These are phyloP conservation scores for Lycodopsis pacificus DNA, from an alignment of 2,797 vertebrate species.

Conservation along the genomic window DNA sequence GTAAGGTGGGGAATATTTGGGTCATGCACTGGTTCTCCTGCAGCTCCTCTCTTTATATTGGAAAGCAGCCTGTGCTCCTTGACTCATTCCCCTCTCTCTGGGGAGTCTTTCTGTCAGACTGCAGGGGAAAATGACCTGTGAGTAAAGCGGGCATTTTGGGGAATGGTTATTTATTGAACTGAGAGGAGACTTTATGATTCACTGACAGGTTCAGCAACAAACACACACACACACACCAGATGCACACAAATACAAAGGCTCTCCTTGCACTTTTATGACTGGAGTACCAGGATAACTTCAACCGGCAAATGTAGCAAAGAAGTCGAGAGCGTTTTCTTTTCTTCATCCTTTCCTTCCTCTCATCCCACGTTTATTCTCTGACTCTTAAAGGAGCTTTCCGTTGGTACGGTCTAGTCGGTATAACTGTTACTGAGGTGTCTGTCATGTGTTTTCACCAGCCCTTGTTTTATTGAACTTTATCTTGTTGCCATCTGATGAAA, in stretches of 20 bases:
- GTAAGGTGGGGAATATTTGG: conserved; percentile 45
- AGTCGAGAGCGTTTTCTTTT: conserved; percentile 25
- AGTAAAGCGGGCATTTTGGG: conserved; percentile 69
- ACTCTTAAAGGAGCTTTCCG: conserved; percentile 40
- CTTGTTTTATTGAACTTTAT: conserved; percentile 36
- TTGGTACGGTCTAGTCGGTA: conserved; percentile 24
- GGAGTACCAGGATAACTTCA: conserved; percentile 30
- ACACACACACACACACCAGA: conserved; percentile 17
- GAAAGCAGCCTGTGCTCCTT: conserved; percentile 58
- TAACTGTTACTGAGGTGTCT: conserved; percentile 18
- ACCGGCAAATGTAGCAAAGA: conserved; percentile 18
- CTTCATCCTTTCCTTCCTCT: conserved; percentile 27
- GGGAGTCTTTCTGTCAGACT: conserved; percentile 72
- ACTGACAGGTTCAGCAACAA: conserved; percentile 60
- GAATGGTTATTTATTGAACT: conserved; percentile 75
- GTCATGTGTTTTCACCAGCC: conserved; percentile 23
- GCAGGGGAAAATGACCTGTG: conserved; percentile 75
- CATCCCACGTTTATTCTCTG: conserved; percentile 22
- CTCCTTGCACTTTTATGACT: conserved; percentile 15
- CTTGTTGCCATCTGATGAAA: conserved; percentile 37
- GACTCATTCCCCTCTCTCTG: conserved; percentile 68
- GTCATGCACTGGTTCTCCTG: conserved; percentile 41
- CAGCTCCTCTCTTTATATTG: conserved; percentile 49
- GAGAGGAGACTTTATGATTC: conserved; percentile 66
- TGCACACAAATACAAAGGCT: conserved; percentile 32